Evolutionary conservation across 2,888 invertebrate species (phyloP), one percentile per base, ranked within the genome.

Genomic region (Eupithecia tripunctaria): DNA sequence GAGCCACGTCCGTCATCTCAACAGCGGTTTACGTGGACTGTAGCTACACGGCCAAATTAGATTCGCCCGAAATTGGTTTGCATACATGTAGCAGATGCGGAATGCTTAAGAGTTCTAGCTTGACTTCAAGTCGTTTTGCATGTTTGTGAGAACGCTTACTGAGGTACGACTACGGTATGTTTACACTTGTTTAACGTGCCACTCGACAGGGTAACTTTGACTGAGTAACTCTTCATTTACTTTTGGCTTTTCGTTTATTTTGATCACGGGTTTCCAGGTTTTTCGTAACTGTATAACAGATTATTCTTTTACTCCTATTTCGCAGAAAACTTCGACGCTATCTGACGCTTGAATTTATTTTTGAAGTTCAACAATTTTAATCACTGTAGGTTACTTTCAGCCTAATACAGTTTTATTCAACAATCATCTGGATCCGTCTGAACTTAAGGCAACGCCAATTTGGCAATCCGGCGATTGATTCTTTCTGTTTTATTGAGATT

Each of bases 1-100:
- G 79, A 84, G 86, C 86, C 82, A 84, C 88, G 90, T 88, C 88
- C 89, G 91, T 92, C 92, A 91, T 92, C 92, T 92, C 89, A 86
- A 86, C 89, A 87, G 87, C 87, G 90, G 91, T 88, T 89, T 87
- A 85, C 86, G 86, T 86, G 84, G 88, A 84, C 84, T 85, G 87
- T 85, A 85, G 84, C 84, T 82, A 85, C 86, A 85, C 82, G 84
- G 83, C 86, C 84, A 90, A 92, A 93, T 93, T 92, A 91, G 86
- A 89, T 88, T 88, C 81, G 83, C 82, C 82, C 83, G 81, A 89
- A 91, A 91, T 91, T 91, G 88, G 86, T 88, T 85, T 85, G 85
- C 84, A 84, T 84, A 85, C 84, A 84, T 83, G 85, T 83, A 82
- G 81, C 81, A 80, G 82, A 81, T 81, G 81, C 73, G 78, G 79